Base-by-base conservation (phyloP, 2,113 vertebrate species). In the Corythornis cristatus region DNA sequence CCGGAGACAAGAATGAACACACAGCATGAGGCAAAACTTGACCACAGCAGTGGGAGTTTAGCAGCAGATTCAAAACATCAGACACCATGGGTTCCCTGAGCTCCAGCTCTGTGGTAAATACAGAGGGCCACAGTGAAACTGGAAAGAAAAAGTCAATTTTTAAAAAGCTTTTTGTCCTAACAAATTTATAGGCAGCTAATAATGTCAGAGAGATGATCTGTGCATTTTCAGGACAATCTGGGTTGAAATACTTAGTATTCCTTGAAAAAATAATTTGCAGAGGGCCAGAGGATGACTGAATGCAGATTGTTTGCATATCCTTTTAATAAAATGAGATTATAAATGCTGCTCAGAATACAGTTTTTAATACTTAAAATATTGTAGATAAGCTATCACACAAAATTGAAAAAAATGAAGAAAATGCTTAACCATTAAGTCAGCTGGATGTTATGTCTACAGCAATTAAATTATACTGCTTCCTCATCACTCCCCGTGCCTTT, bases 381-480 rank as follows among this genome's bases (percentile, higher is more conserved):
- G 66, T 58, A 90, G 74, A 42, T 33, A 45, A 90, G 29, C 57
- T 89, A 43, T 85, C 45, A 67, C 12, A n/a, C 20, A 53, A 65
- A 88, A 83, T 26, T 72, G 29, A 74, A 84, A 29, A 29, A 78
- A 62, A 72, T 12, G 2, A 91, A 93, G 78, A 66, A 88, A 92
- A 93, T 91, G 15, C 62, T 48, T 23, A 75, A 33, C 37, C 21
- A 54, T 86, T 76, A 90, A 58, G 64, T 88, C 78, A 78, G 68
- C 40, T 82, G 29, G 72, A 89, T 77, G 58, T 56, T 93, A 88
- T 93, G 84, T 86, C 73, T 56, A 70, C 31, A 64, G 66, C 53
- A 93, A 76, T 90, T 87, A 94, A 93, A 96, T 94, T 91, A 82
- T 71, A n/a, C 26, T 40, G 76, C 82, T 95, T 93, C 77, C 65